Percentiles rank a stretch among this genome's conserved stretches.
Evolutionary conservation across 2,888 invertebrate species (phyloP).

Genomic region (Anaspis maculata): DNA sequence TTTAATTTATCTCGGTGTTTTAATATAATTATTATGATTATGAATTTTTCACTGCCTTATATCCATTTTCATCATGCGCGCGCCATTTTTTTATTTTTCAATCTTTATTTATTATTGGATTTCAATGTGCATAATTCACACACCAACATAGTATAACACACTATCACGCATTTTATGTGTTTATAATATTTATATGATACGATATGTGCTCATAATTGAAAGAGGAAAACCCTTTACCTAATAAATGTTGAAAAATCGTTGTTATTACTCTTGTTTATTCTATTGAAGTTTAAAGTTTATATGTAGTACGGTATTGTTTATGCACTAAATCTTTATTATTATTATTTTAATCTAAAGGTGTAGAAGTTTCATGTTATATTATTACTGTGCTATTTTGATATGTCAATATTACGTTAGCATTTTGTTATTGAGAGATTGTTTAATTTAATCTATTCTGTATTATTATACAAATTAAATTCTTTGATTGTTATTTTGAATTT

Average conservation of each 20-base stretch:
- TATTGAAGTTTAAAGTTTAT: constrained; percentile 37
- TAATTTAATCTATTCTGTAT: constrained; percentile 36
- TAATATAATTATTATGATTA: no score
- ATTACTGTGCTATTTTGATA: constrained; percentile 35
- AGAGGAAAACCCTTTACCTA: constrained; percentile 24
- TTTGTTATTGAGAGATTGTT: constrained; percentile 37
- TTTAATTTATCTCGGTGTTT: constrained; percentile 33
- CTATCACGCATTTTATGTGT: constrained; percentile 7
- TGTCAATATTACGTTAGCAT: constrained; percentile 33
- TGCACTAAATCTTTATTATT: constrained; percentile 28
- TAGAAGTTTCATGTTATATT: constrained; percentile 31
- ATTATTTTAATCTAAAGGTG: constrained; percentile 24
- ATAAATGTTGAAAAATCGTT: constrained; percentile 39
- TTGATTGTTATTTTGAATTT: constrained; percentile 17
- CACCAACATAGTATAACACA: constrained; percentile 7
- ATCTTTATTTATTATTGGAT: constrained; percentile 11
- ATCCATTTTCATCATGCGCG: constrained; percentile 31
- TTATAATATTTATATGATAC: constrained; percentile 18
- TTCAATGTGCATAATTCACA: constrained; percentile 15
- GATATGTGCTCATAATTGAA: constrained; percentile 29
- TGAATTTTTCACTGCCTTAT: constrained; percentile 34
- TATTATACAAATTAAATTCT: constrained; percentile 25
- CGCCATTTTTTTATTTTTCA: constrained; percentile 23
- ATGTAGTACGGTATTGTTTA: constrained; percentile 36
- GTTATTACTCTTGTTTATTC: constrained; percentile 42